These are phyloP conservation scores for Euwallacea similis DNA, from an alignment of 1,140 invertebrate genomes.

Conservation along the genomic window DNA sequence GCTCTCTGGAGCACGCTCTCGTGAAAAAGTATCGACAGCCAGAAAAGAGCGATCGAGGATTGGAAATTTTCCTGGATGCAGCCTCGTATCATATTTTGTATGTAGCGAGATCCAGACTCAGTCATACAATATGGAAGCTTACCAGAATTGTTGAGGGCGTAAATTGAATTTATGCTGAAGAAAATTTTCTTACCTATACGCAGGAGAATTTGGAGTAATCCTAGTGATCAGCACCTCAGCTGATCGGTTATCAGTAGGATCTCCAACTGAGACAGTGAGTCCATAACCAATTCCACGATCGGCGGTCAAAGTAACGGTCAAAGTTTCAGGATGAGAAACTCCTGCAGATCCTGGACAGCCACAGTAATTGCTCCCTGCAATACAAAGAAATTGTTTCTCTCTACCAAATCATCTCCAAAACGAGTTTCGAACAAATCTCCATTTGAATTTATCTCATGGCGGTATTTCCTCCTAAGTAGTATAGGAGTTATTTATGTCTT, in stretches of 20 bases:
- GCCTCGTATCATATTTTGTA: too few relatives aligned
- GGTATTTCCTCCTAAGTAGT: slow-evolving; percentile 8
- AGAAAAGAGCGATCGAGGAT: too few relatives aligned
- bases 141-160: too few relatives aligned
- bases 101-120: too few relatives aligned
- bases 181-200: slow-evolving; percentile 67
- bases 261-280: slow-evolving; percentile 53
- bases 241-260: slow-evolving; percentile 52
- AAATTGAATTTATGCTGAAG: too few relatives aligned
- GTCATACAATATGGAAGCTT: too few relatives aligned
- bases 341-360: slow-evolving; percentile 53
- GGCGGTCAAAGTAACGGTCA: slow-evolving; percentile 66
- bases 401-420: too few relatives aligned
- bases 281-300: slow-evolving; percentile 56
- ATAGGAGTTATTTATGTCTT: slow-evolving; percentile 27
- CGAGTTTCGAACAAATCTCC: too few relatives aligned
- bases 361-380: slow-evolving; percentile 45
- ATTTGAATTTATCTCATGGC: slow-evolving; percentile 16
- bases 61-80: too few relatives aligned
- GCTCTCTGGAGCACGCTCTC: too few relatives aligned
- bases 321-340: slow-evolving; percentile 69
- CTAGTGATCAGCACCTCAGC: slow-evolving; percentile 61
- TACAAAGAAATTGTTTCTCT: neutral
- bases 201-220: slow-evolving; percentile 69
- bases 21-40: too few relatives aligned